Percentiles rank a stretch among this genome's conserved stretches.
These are phyloP conservation scores for Morus bassanus DNA, from an alignment of 2,797 vertebrate genomes.

Conservation along the genomic window DNA sequence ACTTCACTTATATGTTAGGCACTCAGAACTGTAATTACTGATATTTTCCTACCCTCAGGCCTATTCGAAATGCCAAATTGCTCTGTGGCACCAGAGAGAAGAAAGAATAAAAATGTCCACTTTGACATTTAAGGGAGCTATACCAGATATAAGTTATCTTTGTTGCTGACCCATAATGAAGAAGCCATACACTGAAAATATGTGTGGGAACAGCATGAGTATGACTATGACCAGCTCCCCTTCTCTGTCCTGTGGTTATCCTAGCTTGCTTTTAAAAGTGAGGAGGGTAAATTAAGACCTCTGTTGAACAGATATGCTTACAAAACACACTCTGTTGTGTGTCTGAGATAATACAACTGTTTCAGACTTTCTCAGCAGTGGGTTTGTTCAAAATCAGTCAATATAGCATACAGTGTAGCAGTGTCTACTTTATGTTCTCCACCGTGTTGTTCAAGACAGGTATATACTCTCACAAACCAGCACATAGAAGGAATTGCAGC, in stretches of 20 bases:
- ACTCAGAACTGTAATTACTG: not conserved
- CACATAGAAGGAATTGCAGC: not conserved
- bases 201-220: not conserved
- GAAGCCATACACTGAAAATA: not conserved
- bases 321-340: not conserved
- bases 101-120: not conserved
- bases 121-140: not conserved
- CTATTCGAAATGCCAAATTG: not conserved
- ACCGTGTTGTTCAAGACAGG: fast-evolving
- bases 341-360: not conserved
- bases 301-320: not conserved
- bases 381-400: not conserved
- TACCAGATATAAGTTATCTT: not conserved
- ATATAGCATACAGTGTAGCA: fast-evolving
- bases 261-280: not conserved
- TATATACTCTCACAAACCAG: not conserved
- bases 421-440: not conserved
- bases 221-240: not conserved
- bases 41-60: not conserved
- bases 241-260: not conserved
- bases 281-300: not conserved
- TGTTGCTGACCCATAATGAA: not conserved
- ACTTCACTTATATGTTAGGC: not conserved
- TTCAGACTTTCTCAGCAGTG: not conserved
- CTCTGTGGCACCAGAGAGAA: not conserved